Base-by-base conservation (phyloP, 2,888 invertebrate genomes). In the Hipparchia sbordonii region DNA sequence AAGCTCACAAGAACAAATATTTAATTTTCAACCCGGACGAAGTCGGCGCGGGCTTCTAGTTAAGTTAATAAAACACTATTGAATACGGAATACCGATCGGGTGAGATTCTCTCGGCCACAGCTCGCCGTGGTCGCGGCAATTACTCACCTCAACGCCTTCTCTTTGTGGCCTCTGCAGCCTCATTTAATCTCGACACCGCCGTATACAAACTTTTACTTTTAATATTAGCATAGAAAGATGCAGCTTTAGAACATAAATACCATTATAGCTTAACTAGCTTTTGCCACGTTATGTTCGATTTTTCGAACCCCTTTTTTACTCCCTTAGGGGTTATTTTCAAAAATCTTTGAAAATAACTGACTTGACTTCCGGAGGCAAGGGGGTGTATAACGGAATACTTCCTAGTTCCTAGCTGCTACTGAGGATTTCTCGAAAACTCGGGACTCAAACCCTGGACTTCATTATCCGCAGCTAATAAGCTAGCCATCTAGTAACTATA, bases 101-200 rank as follows among this genome's bases (percentile, higher is more conserved):
- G 51, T 54, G 54, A 57, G 48, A 54, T 67, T 67, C 57, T 59
- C 66, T 45, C 66, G 45, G 45, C 54, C 52, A 66, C 39, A n/a
- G 66, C 66, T 54, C 12, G 54, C 46, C 33, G 66, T 66, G 66
- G 54, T 45, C 54, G 66, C 39, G 66, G 66, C 54, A 66, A 56
- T 66, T 66, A 66, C n/a, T 66, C 66, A 66, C 66, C 52, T 54
- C 65, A 39, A 12, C 54, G 65, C 65, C 52, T 39, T 52, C 65
- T 54, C 65, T 52, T 46, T 52, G 54, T 54, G 39, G 65, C 65
- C 65, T 12, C 65, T 39, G 39, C 65, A 54, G 65, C 65, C 65
- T 54, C 65, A 66, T 45, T 66, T 66, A 54, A 66, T 48, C 54
- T 39, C 33, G 52, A 66, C 54, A 66, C 65, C 39, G 8, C n/a